phyloP scores from a whole-genome alignment of 1,140 invertebrate species.

The Tyrophagus putrescentiae region DNA sequence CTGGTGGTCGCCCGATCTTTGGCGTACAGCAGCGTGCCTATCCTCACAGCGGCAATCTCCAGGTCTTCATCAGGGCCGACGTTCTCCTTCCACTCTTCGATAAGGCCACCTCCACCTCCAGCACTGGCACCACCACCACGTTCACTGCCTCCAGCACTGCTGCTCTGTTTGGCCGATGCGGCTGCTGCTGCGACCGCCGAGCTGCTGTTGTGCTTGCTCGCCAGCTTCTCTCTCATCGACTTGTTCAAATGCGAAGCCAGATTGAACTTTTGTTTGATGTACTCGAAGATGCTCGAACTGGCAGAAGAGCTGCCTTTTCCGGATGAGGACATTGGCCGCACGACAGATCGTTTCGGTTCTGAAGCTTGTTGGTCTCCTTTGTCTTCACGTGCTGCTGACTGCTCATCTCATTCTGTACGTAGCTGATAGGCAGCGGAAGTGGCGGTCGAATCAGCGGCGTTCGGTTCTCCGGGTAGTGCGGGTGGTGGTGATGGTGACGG shows the following conservation, averaged over 20 bases:
- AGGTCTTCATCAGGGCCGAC: neutral
- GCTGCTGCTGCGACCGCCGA: neutral
- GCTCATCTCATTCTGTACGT: conserved; percentile 45
- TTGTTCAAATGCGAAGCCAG: neutral
- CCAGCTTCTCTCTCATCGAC: neutral
- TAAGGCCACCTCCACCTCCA: no score
- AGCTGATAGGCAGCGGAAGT: conserved; percentile 47
- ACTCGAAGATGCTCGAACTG: neutral
- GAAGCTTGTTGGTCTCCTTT: neutral
- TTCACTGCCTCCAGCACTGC: neutral
- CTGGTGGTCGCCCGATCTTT: no score
- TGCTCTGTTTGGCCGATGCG: neutral
- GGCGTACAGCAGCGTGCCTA: no score
- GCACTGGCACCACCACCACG: no score
- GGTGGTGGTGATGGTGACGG: neutral
- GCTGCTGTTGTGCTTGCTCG: neutral
- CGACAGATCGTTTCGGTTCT: neutral
- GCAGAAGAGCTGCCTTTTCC: neutral
- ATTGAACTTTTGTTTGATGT: conserved; percentile 12
- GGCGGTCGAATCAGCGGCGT: neutral
- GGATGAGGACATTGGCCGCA: no score
- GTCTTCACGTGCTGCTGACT: neutral
- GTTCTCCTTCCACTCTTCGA: neutral
- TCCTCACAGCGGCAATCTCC: no score
- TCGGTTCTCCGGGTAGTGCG: neutral